Percentiles rank a stretch among this genome's conserved stretches.
Evolutionary conservation across 2,797 vertebrate genomes (phyloP).

Genomic region (Halcyon leucocephala): DNA sequence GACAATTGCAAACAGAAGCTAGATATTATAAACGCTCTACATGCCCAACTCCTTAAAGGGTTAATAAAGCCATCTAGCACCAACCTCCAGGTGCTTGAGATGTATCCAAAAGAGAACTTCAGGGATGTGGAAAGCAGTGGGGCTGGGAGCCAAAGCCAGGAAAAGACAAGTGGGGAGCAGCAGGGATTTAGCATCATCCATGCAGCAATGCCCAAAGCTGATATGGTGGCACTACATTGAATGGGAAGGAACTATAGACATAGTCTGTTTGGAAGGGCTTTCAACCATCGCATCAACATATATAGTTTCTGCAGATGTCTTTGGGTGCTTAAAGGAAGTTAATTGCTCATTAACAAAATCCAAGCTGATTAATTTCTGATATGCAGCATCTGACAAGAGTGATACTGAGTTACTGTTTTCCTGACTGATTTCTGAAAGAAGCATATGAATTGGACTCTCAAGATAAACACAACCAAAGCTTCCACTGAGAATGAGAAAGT

Average conservation of each 20-base stretch:
- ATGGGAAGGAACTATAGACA: neutral
- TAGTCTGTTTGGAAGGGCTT: neutral
- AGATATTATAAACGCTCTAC: neutral
- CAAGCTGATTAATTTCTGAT: neutral
- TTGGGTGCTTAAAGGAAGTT: neutral
- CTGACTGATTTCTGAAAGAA: neutral
- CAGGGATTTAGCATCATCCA: neutral
- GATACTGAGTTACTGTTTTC: neutral
- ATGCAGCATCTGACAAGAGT: neutral
- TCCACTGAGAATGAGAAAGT: neutral
- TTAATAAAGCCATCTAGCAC: neutral
- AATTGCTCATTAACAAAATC: constrained; percentile 33
- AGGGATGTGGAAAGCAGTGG: neutral
- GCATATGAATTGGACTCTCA: neutral
- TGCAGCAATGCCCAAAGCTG: neutral
- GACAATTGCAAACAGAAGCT: constrained; percentile 30
- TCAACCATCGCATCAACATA: fast-evolving
- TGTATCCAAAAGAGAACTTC: neutral
- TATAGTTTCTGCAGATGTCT: neutral
- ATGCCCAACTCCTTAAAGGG: neutral
- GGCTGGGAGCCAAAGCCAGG: neutral
- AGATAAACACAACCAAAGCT: neutral
- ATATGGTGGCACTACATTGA: neutral
- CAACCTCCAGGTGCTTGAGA: neutral
- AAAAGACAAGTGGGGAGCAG: neutral